phyloP scores from a whole-genome alignment of 2,797 vertebrate genomes.

The Nothura maculosa region DNA sequence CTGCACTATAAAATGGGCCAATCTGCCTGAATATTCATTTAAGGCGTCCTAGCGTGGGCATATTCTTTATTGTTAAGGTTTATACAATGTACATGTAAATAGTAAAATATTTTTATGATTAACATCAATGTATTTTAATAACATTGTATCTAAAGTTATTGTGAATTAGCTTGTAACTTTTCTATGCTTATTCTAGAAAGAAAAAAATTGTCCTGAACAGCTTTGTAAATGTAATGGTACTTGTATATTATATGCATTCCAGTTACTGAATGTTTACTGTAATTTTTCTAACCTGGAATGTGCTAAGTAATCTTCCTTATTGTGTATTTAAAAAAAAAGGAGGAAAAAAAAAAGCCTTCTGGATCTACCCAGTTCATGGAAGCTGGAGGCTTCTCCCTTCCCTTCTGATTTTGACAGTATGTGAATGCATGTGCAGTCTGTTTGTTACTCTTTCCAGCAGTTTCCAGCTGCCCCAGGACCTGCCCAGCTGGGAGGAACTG shows the following conservation, averaged over 20 bases:
- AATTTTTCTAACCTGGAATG: slow-evolving; percentile 75
- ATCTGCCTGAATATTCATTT: slow-evolving; percentile 60
- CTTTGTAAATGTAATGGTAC: slow-evolving; percentile 79
- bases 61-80: slow-evolving; percentile 80
- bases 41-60: slow-evolving; percentile 77
- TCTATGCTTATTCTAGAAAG: slow-evolving; percentile 79
- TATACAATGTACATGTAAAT: slow-evolving; percentile 90
- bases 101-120: slow-evolving; percentile 97
- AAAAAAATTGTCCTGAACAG: slow-evolving; percentile 45
- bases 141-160: slow-evolving; percentile 82
- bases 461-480: background rate
- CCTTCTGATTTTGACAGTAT: slow-evolving; percentile 28
- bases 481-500: background rate
- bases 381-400: background rate
- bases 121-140: slow-evolving; percentile 94
- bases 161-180: slow-evolving; percentile 82
- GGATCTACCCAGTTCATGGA: slow-evolving; percentile 69
- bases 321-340: slow-evolving; percentile 32
- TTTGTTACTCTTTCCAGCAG: slow-evolving; percentile 5
- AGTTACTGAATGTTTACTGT: slow-evolving; percentile 79
- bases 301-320: slow-evolving; percentile 72
- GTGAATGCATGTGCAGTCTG: background rate
- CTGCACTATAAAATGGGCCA: slow-evolving; percentile 72
- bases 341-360: slow-evolving; percentile 4
- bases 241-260: slow-evolving; percentile 80